Base-by-base conservation (phyloP, 2,113 vertebrate species). In the Saccopteryx leptura region DNA sequence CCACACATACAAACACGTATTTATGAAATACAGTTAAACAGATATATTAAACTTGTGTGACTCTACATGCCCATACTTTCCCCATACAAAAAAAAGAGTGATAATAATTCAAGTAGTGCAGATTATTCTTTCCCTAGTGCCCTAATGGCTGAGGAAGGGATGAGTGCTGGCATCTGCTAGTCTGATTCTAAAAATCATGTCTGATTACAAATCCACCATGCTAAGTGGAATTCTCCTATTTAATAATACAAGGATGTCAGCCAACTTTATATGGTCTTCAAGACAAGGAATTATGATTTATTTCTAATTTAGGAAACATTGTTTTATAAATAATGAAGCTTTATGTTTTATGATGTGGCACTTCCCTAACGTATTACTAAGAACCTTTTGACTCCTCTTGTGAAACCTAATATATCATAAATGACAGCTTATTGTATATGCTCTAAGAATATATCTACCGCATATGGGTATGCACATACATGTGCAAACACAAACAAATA, bases 61-160 rank as follows among this genome's bases (percentile, higher is more conserved):
- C 50, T 91, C 13, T 85, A 28, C 1, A 81, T 61, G 81, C 82
- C 13, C 6, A 31, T 17, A 26, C 13, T 19, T 60, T 6, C 11
- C 4, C 7, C n/a, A 12, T 4, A 9, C 39, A 69, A 9, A 56
- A 82, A 4, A 71, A 65, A 68, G n/a, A 68, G 31, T 48, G n/a
- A 48, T 48, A 39, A 17, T 68, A 60, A 78, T 13, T 68, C 82
- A 81, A 75, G 19, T 72, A 81, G n/a, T 58, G 28, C 2, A 31
- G 28, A 21, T 90, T 60, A 11, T 50, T 56, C 1, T n/a, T 12
- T 60, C 50, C 2, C 5, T 26, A 8, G 7, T 50, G 10, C 7
- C 39, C 12, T 5, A 7, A 31, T 18, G 4, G 0, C 1, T 69
- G 1, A 60, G 5, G 1, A 13, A 39, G 56, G 3, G 15, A 26